Evolutionary conservation across 92 coral and sea anemone species (phyloP), one percentile per base, ranked within the genome.

Genomic region (Heteractis magnifica): DNA sequence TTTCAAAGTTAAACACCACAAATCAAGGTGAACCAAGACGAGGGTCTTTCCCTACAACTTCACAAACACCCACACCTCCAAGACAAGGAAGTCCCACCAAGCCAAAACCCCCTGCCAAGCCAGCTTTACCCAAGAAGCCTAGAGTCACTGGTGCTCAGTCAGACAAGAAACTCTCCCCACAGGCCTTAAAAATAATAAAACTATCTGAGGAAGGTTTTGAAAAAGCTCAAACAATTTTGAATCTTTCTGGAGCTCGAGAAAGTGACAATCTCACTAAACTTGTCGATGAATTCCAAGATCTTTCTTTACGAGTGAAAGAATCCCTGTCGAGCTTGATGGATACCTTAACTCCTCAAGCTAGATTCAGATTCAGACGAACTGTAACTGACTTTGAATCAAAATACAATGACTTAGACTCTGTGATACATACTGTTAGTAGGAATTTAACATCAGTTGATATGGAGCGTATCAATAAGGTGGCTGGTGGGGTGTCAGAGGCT

Each of bases 41-140:
- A 52, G 70, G 86, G 65, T 80, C 82, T 21, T 52, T 73, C 70
- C 74, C 90, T 8, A 48, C 73, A 21, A 8, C 64, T 19, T 64
- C 72, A 8, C 77, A 81, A 1, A 49, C 51, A 50, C 83, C 86
- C 50, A 76, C 85, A 5, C 84, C 87, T 9, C 72, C 87, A 4
- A 86, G 26, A 44, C 84, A 82, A 5, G 82, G 90, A 51, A 82
- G 77, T 9, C 91, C 91, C n/a, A 88, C 84, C 72, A 94, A 87
- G 80, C 99, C 99, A 20, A 91, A 83, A 80, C 88, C 89, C 12
- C 98, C 95, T 1, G 70, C 65, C 51, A 96, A 96, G 77, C 99
- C 99, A 56, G 86, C 83, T 19, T 44, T 89, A 6, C 89, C 98
- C 8, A 89, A 71, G 72, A 92, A 88, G 71, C 87, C 92, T 4